Percentiles rank a stretch among this genome's conserved stretches.
Evolutionary conservation across 2,888 invertebrate species (phyloP).

Genomic region (Caenorhabditis plicata): DNA sequence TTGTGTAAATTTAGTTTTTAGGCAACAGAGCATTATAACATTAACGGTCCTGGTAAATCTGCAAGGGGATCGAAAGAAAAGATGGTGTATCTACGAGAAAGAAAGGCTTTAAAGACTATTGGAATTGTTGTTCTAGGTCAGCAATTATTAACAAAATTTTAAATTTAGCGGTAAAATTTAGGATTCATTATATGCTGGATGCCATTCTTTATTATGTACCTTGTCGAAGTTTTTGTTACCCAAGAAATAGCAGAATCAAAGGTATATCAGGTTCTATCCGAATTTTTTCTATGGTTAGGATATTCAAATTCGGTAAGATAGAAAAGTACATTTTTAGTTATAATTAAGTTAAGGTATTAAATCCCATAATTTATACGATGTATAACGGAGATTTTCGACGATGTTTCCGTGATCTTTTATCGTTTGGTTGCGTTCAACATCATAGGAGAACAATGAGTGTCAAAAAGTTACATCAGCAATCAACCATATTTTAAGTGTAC

Average conservation of each 20-base stretch:
- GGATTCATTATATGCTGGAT: slow-evolving; percentile 67
- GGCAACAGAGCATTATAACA: slow-evolving; percentile 58
- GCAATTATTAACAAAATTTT: neutral
- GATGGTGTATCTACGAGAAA: slow-evolving; percentile 63
- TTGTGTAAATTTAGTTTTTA: slow-evolving; percentile 9
- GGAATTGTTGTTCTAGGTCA: slow-evolving; percentile 64
- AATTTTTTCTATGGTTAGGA: slow-evolving; percentile 66
- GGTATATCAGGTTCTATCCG: slow-evolving; percentile 51
- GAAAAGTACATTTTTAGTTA: neutral
- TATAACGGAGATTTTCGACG: slow-evolving; percentile 66
- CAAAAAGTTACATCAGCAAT: slow-evolving; percentile 64
- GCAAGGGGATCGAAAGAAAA: slow-evolving; percentile 64
- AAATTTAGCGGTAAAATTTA: slow-evolving; percentile 31
- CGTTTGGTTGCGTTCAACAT: slow-evolving; percentile 63
- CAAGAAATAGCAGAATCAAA: slow-evolving; percentile 29
- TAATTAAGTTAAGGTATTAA: slow-evolving; percentile 49
- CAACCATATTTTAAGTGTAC: slow-evolving; percentile 51
- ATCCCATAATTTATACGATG: slow-evolving; percentile 65
- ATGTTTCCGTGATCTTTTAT: slow-evolving; percentile 65
- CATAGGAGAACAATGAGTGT: slow-evolving; percentile 64
- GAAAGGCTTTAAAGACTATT: slow-evolving; percentile 66
- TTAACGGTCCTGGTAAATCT: slow-evolving; percentile 57
- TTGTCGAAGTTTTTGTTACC: slow-evolving; percentile 60
- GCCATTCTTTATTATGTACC: slow-evolving; percentile 66
- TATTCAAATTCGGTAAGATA: slow-evolving; percentile 65